Evolutionary conservation across 1,140 invertebrate species (phyloP), one percentile per base, ranked within the genome.

Genomic region (Formica exsecta): DNA sequence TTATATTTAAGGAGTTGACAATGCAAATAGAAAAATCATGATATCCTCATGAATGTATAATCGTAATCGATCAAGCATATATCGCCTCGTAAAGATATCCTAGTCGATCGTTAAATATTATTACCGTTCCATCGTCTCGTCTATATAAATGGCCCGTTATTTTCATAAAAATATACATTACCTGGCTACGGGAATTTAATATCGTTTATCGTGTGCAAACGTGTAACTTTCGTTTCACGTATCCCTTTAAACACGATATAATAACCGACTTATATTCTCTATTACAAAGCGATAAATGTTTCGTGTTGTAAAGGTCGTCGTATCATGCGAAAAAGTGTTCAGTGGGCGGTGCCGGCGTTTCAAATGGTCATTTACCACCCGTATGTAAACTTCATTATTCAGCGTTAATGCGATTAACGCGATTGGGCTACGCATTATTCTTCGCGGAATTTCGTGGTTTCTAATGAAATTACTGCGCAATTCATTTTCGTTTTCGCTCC

Each of bases 391-490:
- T 74, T 6, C n/a, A 74, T 41, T 41, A 71, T 38, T 13, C 75
- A 7, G 19, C 9, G 3, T 36, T 64, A 64, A 64, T 36, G 9
- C 29, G 38, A 51, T 65, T 51, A 77, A 64, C 9, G 41, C 36
- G 71, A 2, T 61, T 61, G 38, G 7, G 0, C 11, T 36, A 8
- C 6, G 61, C 25, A n/a, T 22, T 38, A 22, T 65, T 79, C 44
- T 54, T 38, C 29, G 41, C 38, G 4, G 51, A 36, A 48, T 65
- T 65, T 77, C 41, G 25, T 9, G 51, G 25, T 38, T 51, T n/a
- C 75, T 79, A 79, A 65, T 65, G 61, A 79, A 79, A 65, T 79
- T 65, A 79, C 29, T 9, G 75, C 9, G 19, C 29, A 36, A 79
- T 79, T 79, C 11, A 51, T 65, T 65, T 64, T 32, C 25, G 38